phyloP scores from a whole-genome alignment of 2,888 invertebrate species.

The Endomychus coccineus region DNA sequence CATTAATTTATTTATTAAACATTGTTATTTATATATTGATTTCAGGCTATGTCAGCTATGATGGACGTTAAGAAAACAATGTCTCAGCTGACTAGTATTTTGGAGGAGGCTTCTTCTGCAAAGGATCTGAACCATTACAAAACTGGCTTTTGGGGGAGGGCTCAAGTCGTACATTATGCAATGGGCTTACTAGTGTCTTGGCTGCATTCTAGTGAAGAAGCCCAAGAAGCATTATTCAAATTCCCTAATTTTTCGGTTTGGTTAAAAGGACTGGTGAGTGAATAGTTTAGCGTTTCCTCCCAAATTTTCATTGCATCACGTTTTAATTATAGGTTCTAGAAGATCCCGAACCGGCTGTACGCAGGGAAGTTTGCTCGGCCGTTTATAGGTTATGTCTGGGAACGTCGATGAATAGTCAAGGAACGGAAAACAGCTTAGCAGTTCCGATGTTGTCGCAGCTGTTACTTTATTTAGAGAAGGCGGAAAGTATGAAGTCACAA shows the following conservation, averaged over 20 bases:
- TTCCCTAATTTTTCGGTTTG: constrained; percentile 69
- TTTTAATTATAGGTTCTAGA: constrained; percentile 55
- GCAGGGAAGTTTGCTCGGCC: constrained; percentile 87
- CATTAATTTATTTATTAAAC: neutral
- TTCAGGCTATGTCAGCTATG: constrained; percentile 64
- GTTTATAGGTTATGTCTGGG: constrained; percentile 83
- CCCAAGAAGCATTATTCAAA: constrained; percentile 68
- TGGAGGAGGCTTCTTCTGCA: constrained; percentile 77
- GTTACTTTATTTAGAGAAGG: constrained; percentile 71
- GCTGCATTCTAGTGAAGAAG: constrained; percentile 80
- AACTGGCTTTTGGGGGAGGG: constrained; percentile 88
- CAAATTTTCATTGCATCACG: constrained; percentile 1
- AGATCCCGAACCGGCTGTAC: constrained; percentile 86
- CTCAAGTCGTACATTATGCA: constrained; percentile 87
- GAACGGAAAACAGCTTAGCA: constrained; percentile 54
- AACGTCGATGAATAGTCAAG: constrained; percentile 43
- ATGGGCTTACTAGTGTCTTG: constrained; percentile 89
- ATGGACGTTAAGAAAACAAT: constrained; percentile 80
- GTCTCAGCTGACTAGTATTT: constrained; percentile 74
- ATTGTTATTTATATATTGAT: constrained; percentile 22
- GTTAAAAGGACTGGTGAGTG: constrained; percentile 62
- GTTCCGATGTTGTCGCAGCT: constrained; percentile 76
- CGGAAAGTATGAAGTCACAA: constrained; percentile 74
- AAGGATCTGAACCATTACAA: constrained; percentile 78
- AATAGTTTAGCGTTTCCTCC: constrained; percentile 1